phyloP scores from a whole-genome alignment of 2,113 vertebrate genomes.

The Ellobius talpinus region DNA sequence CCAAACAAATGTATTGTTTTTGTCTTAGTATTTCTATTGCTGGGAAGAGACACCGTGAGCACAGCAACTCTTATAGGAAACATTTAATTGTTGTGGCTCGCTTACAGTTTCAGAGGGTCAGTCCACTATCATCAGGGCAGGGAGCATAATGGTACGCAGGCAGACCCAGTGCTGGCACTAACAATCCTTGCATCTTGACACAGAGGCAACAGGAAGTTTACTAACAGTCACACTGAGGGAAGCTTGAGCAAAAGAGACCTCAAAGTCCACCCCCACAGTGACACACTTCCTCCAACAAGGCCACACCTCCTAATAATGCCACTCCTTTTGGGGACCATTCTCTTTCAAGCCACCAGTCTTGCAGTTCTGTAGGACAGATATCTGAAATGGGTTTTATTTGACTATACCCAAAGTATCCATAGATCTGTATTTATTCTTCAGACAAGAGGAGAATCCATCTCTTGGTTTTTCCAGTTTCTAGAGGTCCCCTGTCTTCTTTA shows the following conservation, averaged over 20 bases:
- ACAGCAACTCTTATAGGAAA: background rate
- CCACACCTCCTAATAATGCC: background rate
- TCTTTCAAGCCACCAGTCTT: background rate
- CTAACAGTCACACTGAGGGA: background rate
- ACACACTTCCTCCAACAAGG: background rate
- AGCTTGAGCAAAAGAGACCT: background rate
- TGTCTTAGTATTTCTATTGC: background rate
- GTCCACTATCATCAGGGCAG: background rate
- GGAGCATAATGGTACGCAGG: background rate
- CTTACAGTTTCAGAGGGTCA: background rate
- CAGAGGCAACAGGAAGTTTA: background rate
- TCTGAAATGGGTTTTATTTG: background rate
- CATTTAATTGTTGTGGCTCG: background rate
- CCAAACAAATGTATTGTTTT: background rate
- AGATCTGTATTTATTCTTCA: background rate
- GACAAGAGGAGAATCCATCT: background rate
- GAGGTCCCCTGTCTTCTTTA: background rate
- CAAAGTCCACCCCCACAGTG: background rate
- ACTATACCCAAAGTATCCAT: background rate
- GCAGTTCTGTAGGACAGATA: background rate
- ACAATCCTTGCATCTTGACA: background rate
- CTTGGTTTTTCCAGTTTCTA: background rate
- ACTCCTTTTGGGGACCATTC: background rate
- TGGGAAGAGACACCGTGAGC: background rate
- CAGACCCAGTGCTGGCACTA: background rate